These are phyloP conservation scores for Trinectes maculatus DNA, from an alignment of 2,113 vertebrate genomes.

Conservation along the genomic window DNA sequence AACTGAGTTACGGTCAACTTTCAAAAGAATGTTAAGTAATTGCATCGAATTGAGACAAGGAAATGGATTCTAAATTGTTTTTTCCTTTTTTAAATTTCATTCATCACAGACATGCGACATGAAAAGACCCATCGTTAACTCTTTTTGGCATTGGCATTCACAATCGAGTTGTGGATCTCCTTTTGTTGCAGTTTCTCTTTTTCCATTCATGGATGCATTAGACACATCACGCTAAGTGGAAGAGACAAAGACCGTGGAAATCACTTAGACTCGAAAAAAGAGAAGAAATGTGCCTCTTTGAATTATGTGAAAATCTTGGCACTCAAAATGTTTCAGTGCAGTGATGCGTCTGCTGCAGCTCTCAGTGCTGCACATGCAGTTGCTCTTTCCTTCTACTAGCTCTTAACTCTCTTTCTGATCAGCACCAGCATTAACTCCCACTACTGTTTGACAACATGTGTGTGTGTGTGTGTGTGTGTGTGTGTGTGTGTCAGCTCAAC, in stretches of 20 bases:
- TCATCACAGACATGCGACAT: neutral
- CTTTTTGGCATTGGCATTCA: slow-evolving; percentile 9
- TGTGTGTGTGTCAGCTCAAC: slow-evolving; percentile 33
- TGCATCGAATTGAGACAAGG: neutral
- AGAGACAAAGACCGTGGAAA: slow-evolving; percentile 42
- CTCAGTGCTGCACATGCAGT: neutral
- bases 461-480: too few species aligned
- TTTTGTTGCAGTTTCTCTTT: slow-evolving; percentile 1
- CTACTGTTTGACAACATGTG: slow-evolving; percentile 13
- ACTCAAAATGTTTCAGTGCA: slow-evolving; percentile 3
- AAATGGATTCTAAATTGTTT: neutral
- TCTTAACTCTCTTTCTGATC: neutral
- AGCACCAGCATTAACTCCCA: neutral
- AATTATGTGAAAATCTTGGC: slow-evolving; percentile 19
- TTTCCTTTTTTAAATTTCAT: neutral
- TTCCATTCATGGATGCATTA: neutral
- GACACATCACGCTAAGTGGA: slow-evolving; percentile 9
- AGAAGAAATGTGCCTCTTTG: slow-evolving; percentile 21
- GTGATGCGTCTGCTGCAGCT: neutral
- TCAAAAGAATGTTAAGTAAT: neutral
- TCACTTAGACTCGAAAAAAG: slow-evolving; percentile 31
- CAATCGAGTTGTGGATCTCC: neutral
- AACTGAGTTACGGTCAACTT: neutral
- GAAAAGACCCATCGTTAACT: slow-evolving; percentile 26
- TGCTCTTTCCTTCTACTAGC: neutral